phyloP scores from a whole-genome alignment of 2,113 vertebrate species.

The Pangasianodon gigas region DNA sequence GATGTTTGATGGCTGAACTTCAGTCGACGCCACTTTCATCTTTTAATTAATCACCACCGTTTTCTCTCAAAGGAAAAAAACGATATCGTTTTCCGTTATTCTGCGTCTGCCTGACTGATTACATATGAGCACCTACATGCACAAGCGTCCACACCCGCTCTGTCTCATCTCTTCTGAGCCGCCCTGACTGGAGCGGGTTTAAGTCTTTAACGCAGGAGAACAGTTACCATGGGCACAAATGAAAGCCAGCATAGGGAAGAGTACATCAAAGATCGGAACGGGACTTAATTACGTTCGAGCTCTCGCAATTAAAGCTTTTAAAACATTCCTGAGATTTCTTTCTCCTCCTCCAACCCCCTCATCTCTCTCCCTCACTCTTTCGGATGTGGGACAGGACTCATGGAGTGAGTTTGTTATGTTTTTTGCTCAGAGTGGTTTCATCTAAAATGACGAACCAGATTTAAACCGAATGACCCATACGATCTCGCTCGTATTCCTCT shows the following conservation, averaged over 20 bases:
- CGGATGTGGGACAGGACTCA: constrained; percentile 30
- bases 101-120: constrained; percentile 31
- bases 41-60: constrained; percentile 58
- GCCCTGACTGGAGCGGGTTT: constrained; percentile 44
- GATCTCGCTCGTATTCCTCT: neutral
- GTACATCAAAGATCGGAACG: constrained; percentile 56
- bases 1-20: constrained; percentile 54
- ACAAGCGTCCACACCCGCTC: constrained; percentile 44
- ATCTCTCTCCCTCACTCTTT: constrained; percentile 11
- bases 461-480: neutral
- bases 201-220: constrained; percentile 44
- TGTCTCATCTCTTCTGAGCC: constrained; percentile 39
- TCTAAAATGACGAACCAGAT: neutral
- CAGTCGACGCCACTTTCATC: constrained; percentile 51
- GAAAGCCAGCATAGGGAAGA: constrained; percentile 55
- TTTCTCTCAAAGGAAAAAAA: constrained; percentile 29
- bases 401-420: neutral
- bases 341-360: constrained; percentile 21
- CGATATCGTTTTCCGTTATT: constrained; percentile 47
- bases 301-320: constrained; percentile 57
- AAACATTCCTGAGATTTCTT: constrained; percentile 51
- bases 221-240: constrained; percentile 60
- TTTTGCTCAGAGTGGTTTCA: neutral
- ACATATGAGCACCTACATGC: constrained; percentile 29
- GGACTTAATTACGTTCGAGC: constrained; percentile 56